Evolutionary conservation across 2,113 vertebrate genomes (phyloP), one percentile per base, ranked within the genome.

Genomic region (Colossoma macropomum): DNA sequence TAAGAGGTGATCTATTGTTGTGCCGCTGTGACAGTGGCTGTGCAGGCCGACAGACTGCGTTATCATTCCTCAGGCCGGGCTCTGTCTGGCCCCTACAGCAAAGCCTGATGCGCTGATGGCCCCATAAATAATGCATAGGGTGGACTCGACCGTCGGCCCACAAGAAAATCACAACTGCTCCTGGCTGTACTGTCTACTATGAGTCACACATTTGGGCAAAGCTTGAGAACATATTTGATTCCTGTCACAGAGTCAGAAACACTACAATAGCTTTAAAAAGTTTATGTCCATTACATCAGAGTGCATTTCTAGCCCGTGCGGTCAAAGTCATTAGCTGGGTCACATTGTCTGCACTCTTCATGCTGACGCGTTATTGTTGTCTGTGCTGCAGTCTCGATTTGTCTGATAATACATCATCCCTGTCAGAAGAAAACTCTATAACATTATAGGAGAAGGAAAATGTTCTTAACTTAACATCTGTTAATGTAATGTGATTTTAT

Each of bases 81-180:
- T 74, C 68, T 59, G 63, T 81, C 75, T 83, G 28, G 38, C 68
- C 38, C 13, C 68, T 70, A 54, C 52, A n/a, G 63, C 21, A 48
- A 52, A 23, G 56, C 71, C 83, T 80, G 81, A 79, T 83, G 76
- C 79, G 54, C 88, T 87, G 88, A 86, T 86, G 79, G 77, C 76
- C 63, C 74, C 82, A 87, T 89, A 86, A 87, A 86, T 86, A 89
- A 89, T 86, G 81, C 83, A 87, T 79, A 30, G 41, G 52, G 79
- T 65, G 62, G 83, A 83, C 79, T 82, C 65, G 79, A 80, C 56
- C 77, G 48, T 28, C 60, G 15, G 52, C 83, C 84, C 78, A 15
- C 62, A 81, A 83, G 78, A 83, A 85, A 80, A 82, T 79, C 81
- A 75, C 83, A 81, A 73, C 79, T 68, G 83, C 74, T 68, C 66